Percentiles rank a stretch among this genome's conserved stretches.
These are phyloP conservation scores for Brenthis daphne DNA, from an alignment of 2,888 invertebrate genomes.

Conservation along the genomic window DNA sequence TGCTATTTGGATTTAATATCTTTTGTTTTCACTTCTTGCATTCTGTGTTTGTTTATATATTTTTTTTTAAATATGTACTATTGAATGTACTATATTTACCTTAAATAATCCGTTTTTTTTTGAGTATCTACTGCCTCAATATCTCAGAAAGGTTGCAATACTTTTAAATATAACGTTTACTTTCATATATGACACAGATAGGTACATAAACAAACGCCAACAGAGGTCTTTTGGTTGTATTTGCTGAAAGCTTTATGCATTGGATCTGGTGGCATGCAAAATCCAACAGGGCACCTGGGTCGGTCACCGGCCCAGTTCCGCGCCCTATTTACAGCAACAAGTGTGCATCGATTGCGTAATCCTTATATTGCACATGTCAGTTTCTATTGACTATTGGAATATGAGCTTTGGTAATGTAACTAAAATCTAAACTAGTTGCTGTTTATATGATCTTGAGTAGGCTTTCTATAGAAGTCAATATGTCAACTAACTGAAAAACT, in stretches of 20 bases:
- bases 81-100: too few relatives aligned
- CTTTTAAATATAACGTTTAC: too few relatives aligned
- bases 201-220: too few relatives aligned
- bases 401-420: background rate
- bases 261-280: conserved; percentile 18
- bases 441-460: background rate
- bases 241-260: conserved; percentile 7
- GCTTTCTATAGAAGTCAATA: background rate
- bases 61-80: too few relatives aligned
- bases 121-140: too few relatives aligned
- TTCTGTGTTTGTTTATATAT: too few relatives aligned
- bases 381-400: conserved; percentile 8
- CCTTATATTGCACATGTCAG: conserved; percentile 27
- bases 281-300: conserved; percentile 37
- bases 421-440: background rate
- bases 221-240: background rate
- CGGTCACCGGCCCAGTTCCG: conserved; percentile 58
- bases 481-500: too few relatives aligned
- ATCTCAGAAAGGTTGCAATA: too few relatives aligned
- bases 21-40: background rate
- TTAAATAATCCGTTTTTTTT: too few relatives aligned
- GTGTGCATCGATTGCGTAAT: conserved; percentile 48
- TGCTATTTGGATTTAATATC: background rate
- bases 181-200: too few relatives aligned
- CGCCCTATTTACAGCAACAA: conserved; percentile 64